Conservation (phyloP, 2,888 invertebrate species). For the Caenorhabditis imperialis region DNA sequence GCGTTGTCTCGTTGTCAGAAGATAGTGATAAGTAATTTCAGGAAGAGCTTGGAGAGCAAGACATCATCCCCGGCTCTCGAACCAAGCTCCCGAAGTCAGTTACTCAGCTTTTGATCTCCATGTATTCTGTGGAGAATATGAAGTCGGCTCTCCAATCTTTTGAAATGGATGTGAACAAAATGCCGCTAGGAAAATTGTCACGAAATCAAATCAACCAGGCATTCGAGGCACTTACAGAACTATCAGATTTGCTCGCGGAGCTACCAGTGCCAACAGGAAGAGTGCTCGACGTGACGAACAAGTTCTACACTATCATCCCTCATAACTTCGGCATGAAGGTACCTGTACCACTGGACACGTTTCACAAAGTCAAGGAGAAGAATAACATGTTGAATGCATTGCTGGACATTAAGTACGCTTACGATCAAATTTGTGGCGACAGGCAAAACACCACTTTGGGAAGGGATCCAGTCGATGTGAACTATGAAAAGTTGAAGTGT, state of each 20-base stretch:
- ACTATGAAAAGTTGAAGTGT: conserved; percentile 90
- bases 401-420: conserved; percentile 95
- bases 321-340: conserved; percentile 91
- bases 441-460: neutral
- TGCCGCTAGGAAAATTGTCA: conserved; percentile 97
- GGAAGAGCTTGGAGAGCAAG: conserved; percentile 17
- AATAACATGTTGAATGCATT: conserved; percentile 91
- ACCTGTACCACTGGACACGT: conserved; percentile 87
- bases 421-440: conserved; percentile 84
- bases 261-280: neutral
- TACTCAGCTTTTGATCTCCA: conserved; percentile 87
- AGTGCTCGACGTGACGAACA: conserved; percentile 51
- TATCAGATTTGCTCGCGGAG: conserved; percentile 36
- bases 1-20: no score
- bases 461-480: conserved; percentile 85
- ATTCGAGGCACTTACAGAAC: conserved; percentile 80
- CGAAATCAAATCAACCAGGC: conserved; percentile 90
- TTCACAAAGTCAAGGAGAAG: conserved; percentile 85
- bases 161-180: conserved; percentile 96
- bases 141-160: conserved; percentile 93
- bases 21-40: no score
- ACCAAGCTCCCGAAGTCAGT: conserved; percentile 84
- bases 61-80: conserved; percentile 80
- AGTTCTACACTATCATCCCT: conserved; percentile 94
- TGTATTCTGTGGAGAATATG: conserved; percentile 94